Evolutionary conservation across 2,113 vertebrate genomes (phyloP), one percentile per base, ranked within the genome.

Genomic region (Urocynchramus pylzowi): DNA sequence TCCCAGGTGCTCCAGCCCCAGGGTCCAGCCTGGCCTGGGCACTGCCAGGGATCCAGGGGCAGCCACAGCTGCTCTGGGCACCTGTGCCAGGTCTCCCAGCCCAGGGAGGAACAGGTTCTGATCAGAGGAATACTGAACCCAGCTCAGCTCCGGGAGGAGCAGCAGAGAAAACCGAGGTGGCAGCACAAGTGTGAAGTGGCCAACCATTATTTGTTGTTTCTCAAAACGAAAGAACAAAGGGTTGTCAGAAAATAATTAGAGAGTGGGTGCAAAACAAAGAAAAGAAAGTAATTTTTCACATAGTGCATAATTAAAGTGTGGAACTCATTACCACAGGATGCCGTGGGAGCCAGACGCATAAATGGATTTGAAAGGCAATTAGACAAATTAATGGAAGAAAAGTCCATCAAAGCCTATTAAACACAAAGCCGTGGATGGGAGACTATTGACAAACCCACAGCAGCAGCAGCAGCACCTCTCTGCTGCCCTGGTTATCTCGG

Each of bases 281-380:
- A 76, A 95, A 93, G 44, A 82, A 87, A 88, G 85, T 73, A 35
- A 77, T 91, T 97, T 90, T 93, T 93, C 82, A 88, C 75, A 6
- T 11, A 53, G 61, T 7, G 37, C 30, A 24, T 92, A 94, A 97
- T 97, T 90, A 95, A 94, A 97, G 65, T 6, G 75, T 50, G 85
- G 79, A 86, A 75, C 88, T 92, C 92, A 83, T 96, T 96, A 95
- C 68, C 50, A 69, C 68, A 22, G 80, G 76, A 91, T 89, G 89
- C 63, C 33, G 85, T n/a, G 31, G 85, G 45, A 95, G 90, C 88
- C 92, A 88, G 90, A 91, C 75, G n/a, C 82, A 45, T 30, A 92
- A 93, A 95, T 64, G 92, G 88, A 52, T 93, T 83, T 64, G 54
- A 90, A 93, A 96, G 81, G 92, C 94, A 95, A 95, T 96, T 93